Conservation (phyloP, 1,140 invertebrate species). For the Drosophila navojoa region DNA sequence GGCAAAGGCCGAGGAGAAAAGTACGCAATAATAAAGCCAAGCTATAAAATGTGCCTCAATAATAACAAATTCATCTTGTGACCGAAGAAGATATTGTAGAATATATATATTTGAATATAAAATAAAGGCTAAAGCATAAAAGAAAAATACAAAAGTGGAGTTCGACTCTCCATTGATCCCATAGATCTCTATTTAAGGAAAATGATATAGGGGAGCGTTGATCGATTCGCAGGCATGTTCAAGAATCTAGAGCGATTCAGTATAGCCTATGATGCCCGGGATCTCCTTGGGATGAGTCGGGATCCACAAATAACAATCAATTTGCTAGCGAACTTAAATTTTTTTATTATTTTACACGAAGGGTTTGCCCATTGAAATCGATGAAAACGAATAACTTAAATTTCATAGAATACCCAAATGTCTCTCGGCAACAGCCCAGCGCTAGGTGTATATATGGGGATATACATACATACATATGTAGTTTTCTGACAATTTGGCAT, state of each 20-base stretch:
- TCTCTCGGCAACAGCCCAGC: slow-evolving; percentile 21
- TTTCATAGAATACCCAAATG: slow-evolving; percentile 40
- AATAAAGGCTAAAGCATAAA: not conserved
- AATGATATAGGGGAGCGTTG: too few species aligned
- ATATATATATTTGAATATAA: not conserved
- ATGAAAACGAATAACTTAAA: slow-evolving; percentile 54
- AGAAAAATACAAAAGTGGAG: not conserved
- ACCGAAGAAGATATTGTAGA: not conserved
- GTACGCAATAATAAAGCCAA: not conserved
- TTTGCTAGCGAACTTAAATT: slow-evolving; percentile 45
- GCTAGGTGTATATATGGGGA: not conserved
- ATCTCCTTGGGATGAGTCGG: too few species aligned
- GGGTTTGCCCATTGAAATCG: slow-evolving; percentile 46
- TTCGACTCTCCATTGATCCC: not conserved
- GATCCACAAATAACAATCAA: too few species aligned
- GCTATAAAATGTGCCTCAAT: not conserved
- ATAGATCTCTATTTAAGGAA: too few species aligned
- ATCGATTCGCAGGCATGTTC: too few species aligned
- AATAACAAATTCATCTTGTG: not conserved
- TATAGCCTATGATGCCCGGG: too few species aligned
- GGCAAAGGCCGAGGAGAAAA: not conserved
- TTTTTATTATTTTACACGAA: slow-evolving; percentile 58
- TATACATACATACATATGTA: not conserved
- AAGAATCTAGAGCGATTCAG: too few species aligned
- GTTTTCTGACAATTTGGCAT: slow-evolving; percentile 3